phyloP scores from a whole-genome alignment of 2,113 vertebrate species.

The Electrona antarctica region DNA sequence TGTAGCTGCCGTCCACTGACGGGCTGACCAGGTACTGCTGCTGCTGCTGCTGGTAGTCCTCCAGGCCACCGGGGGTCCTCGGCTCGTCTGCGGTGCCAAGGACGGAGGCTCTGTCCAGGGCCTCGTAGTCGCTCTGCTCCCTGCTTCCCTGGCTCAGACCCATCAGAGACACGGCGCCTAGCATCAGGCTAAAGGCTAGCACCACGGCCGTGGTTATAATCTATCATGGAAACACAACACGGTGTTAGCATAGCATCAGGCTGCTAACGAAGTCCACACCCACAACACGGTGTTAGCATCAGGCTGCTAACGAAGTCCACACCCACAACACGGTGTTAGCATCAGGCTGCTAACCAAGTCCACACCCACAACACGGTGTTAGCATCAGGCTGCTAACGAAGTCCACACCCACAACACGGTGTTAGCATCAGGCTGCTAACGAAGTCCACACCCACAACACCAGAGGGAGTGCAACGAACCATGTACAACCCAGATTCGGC shows the following conservation, averaged over 20 bases:
- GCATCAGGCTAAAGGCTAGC: constrained; percentile 84
- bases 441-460: too few species aligned
- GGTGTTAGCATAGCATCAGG: background rate
- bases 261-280: too few species aligned
- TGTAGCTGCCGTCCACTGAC: constrained; percentile 38
- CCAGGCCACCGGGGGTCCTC: constrained; percentile 64
- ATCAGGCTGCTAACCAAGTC: too few species aligned
- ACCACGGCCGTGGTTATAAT: constrained; percentile 88
- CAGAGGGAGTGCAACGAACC: too few species aligned
- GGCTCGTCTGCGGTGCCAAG: constrained; percentile 67
- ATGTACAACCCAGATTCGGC: too few species aligned
- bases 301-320: too few species aligned
- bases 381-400: too few species aligned
- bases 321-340: too few species aligned
- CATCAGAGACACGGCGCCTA: constrained; percentile 89
- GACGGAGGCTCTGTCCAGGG: constrained; percentile 81
- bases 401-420: too few species aligned
- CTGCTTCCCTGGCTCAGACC: constrained; percentile 86
- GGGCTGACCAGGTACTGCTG: constrained; percentile 63
- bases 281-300: too few species aligned
- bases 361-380: too few species aligned
- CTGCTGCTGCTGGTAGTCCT: constrained; percentile 56
- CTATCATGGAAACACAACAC: constrained; percentile 58
- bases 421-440: too few species aligned
- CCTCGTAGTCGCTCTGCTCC: constrained; percentile 82